phyloP scores from a whole-genome alignment of 1,140 invertebrate species.

The Drosophila quadrilineata region DNA sequence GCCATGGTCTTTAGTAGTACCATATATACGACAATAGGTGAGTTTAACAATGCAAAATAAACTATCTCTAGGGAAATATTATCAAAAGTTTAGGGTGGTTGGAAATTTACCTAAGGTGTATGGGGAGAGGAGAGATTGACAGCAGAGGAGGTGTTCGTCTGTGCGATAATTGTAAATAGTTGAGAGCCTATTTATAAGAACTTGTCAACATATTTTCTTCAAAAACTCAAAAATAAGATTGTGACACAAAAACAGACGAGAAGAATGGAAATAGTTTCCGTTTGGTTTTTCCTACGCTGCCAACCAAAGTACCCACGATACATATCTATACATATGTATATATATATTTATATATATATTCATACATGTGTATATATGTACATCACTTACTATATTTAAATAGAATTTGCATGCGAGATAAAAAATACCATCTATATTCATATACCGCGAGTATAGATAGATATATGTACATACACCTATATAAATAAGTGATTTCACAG shows the following conservation, averaged over 20 bases:
- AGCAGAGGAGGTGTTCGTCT: neutral
- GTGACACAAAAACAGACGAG: constrained; percentile 42
- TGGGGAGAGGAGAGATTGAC: no score
- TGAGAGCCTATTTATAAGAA: constrained; percentile 20
- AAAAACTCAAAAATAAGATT: constrained; percentile 34
- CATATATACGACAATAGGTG: constrained; percentile 96
- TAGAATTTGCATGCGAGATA: constrained; percentile 18
- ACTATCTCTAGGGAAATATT: no score
- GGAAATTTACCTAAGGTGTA: no score
- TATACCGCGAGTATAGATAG: constrained; percentile 1
- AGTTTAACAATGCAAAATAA: constrained; percentile 74
- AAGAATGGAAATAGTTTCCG: constrained; percentile 44
- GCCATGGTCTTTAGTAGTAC: constrained; percentile 95
- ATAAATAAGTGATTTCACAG: constrained; percentile 18
- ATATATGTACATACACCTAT: neutral
- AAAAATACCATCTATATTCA: constrained; percentile 8
- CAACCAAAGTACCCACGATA: constrained; percentile 14
- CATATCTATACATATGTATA: neutral
- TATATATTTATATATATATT: neutral
- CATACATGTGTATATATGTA: neutral
- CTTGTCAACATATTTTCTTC: constrained; percentile 39
- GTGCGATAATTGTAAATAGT: constrained; percentile 13
- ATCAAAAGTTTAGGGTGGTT: no score
- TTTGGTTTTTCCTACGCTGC: neutral
- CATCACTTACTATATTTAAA: no score